These are phyloP conservation scores for Dynastes maya DNA, from an alignment of 2,888 invertebrate genomes.

Conservation along the genomic window DNA sequence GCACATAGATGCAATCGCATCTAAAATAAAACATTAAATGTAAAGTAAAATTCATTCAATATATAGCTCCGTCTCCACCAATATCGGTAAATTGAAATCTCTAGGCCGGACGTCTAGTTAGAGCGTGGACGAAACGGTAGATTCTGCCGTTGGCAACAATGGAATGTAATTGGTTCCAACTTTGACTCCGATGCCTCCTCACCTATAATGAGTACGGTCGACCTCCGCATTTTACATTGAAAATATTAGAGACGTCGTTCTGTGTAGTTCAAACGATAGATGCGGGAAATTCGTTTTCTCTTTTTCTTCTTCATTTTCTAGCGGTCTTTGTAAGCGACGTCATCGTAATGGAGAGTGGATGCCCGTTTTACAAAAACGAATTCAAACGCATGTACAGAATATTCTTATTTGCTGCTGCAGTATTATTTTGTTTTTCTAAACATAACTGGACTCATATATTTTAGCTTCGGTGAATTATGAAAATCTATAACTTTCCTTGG, in stretches of 20 bases:
- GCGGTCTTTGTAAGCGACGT: no score
- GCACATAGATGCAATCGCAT: slow-evolving; percentile 30
- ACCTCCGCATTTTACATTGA: slow-evolving; percentile 57
- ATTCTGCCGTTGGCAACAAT: slow-evolving; percentile 70
- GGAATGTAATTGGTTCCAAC: slow-evolving; percentile 69
- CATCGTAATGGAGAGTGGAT: no score
- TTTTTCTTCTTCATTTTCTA: not conserved
- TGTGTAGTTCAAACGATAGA: not conserved
- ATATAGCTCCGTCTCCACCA: slow-evolving; percentile 26
- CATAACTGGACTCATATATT: no score
- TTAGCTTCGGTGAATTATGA: no score
- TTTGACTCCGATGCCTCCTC: slow-evolving; percentile 64
- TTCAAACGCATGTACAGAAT: no score
- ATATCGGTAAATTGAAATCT: slow-evolving; percentile 69
- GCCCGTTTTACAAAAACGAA: no score
- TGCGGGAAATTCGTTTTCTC: not conserved
- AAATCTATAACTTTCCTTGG: no score
- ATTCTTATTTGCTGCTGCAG: no score
- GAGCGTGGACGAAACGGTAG: slow-evolving; percentile 60
- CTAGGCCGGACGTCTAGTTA: slow-evolving; percentile 60
- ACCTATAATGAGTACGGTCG: slow-evolving; percentile 65
- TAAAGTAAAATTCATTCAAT: slow-evolving; percentile 37
- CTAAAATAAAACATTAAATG: slow-evolving; percentile 41
- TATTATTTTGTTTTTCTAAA: no score
- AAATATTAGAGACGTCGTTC: slow-evolving; percentile 32